A percentile compares a stretch with the other conserved stretches of the same genome.
These are phyloP conservation scores for Microcebus lehilahytsara DNA, from an alignment of 2,113 vertebrate species.

Conservation along the genomic window DNA sequence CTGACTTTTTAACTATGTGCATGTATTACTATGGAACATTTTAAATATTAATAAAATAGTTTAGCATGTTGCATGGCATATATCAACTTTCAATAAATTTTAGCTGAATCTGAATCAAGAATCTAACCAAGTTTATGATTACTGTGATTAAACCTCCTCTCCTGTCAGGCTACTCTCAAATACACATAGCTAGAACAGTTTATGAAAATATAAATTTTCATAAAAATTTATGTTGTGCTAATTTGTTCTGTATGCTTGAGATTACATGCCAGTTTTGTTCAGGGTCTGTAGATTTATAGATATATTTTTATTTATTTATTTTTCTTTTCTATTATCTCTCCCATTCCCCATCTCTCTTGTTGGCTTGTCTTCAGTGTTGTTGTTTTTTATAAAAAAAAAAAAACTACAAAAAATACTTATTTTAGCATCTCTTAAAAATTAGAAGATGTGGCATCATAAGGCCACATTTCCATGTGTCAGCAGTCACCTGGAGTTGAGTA, in stretches of 20 bases:
- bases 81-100: not conserved
- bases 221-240: not conserved
- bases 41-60: not conserved
- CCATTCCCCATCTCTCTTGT: not conserved
- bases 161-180: not conserved
- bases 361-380: not conserved
- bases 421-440: not conserved
- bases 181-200: not conserved
- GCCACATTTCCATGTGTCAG: not conserved
- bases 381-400: too few species aligned
- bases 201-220: not conserved
- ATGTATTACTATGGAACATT: conserved; percentile 12
- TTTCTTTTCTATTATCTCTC: not conserved
- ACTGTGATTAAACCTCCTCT: not conserved
- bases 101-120: not conserved
- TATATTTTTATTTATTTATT: not conserved
- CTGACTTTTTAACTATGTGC: conserved; percentile 17
- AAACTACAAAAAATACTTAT: not conserved
- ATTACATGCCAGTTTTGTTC: not conserved
- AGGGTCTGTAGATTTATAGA: not conserved
- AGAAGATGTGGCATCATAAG: not conserved
- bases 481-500: not conserved
- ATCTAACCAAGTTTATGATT: not conserved
- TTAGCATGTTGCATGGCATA: not conserved
- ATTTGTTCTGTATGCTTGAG: not conserved